phyloP scores from a whole-genome alignment of 2,888 invertebrate species.

The Gastracanthus pulcherrimus region DNA sequence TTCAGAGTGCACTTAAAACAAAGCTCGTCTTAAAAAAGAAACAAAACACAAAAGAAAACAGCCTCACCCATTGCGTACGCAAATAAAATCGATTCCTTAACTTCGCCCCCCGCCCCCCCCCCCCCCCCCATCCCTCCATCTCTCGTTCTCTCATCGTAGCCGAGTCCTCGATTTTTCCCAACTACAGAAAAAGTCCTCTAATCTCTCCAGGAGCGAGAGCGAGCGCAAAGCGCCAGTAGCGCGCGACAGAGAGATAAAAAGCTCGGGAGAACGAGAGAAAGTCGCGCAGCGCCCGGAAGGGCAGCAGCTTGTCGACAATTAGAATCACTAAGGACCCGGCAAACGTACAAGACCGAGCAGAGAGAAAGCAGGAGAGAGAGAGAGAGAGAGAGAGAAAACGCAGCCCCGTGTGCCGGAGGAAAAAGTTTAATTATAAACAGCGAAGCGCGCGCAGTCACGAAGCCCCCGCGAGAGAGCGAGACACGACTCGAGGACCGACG shows the following conservation, averaged over 20 bases:
- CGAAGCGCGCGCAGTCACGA: constrained; percentile 65
- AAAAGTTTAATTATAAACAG: constrained; percentile 77
- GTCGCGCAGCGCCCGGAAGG: too few species aligned
- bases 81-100: constrained; percentile 41
- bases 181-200: constrained; percentile 56
- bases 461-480: constrained; percentile 49
- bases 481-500: constrained; percentile 67
- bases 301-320: constrained; percentile 70
- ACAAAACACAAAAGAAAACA: background rate
- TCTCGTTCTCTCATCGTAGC: constrained; percentile 7
- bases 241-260: constrained; percentile 1
- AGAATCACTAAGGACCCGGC: constrained; percentile 74
- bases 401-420: constrained; percentile 60
- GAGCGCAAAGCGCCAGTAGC: constrained; percentile 1
- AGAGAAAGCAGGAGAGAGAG: constrained; percentile 35
- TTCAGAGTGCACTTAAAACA: background rate
- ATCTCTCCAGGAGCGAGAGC: constrained; percentile 48
- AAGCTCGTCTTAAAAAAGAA: background rate
- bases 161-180: constrained; percentile 47
- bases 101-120: too few species aligned
- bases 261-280: background rate
- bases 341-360: constrained; percentile 62
- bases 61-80: background rate
- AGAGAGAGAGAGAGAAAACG: constrained; percentile 50
- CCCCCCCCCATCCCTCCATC: background rate